These are phyloP conservation scores for Pardalotus punctatus DNA, from an alignment of 2,113 vertebrate genomes.

Conservation along the genomic window DNA sequence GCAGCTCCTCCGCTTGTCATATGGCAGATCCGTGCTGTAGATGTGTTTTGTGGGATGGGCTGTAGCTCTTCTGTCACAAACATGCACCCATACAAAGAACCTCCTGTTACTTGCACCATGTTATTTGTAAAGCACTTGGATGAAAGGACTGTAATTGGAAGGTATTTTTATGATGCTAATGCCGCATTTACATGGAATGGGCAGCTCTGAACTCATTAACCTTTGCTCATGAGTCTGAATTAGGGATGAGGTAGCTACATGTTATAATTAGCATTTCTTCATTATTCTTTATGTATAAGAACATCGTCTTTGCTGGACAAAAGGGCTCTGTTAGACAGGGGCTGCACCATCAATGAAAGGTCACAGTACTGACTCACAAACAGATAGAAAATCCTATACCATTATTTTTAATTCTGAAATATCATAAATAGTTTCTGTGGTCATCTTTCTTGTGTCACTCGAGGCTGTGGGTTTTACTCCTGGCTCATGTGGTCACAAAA, in stretches of 20 bases:
- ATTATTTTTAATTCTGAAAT: background rate
- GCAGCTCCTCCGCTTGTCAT: background rate
- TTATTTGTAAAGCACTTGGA: background rate
- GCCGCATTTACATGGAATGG: background rate
- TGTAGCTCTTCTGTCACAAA: background rate
- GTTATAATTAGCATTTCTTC: background rate
- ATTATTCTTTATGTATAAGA: conserved; percentile 8
- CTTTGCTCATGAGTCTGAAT: background rate
- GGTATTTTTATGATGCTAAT: background rate
- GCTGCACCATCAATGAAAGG: background rate
- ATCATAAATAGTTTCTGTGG: background rate
- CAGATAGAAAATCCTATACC: background rate
- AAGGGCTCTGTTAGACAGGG: background rate
- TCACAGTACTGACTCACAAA: background rate
- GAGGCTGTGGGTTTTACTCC: background rate
- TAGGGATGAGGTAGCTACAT: background rate
- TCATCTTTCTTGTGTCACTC: background rate
- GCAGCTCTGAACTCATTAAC: conserved; percentile 10
- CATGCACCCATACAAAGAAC: background rate
- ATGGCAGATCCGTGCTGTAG: background rate
- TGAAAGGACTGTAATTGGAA: background rate
- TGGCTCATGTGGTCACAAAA: background rate
- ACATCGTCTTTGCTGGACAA: background rate
- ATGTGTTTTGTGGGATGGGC: background rate
- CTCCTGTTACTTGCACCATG: background rate